Evolutionary conservation across 2,888 invertebrate species (phyloP).

Genomic region (Drosophila demipolita): DNA sequence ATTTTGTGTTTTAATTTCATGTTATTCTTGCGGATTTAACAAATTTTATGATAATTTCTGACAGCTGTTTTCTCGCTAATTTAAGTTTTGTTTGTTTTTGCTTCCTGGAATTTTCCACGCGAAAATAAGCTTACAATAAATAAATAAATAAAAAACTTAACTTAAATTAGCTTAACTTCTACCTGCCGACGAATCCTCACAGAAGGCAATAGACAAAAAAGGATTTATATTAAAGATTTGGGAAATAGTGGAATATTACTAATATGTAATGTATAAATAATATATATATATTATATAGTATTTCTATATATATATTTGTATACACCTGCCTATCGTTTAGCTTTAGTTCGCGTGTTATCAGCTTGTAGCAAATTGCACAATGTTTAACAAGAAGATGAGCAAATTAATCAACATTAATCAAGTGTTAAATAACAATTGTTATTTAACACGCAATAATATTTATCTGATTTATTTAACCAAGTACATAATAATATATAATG

Average conservation of each 20-base stretch:
- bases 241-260: background rate
- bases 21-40: slow-evolving; percentile 5
- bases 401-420: background rate
- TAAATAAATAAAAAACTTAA: background rate
- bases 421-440: slow-evolving; percentile 2
- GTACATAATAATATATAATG: background rate
- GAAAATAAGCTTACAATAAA: background rate
- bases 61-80: background rate
- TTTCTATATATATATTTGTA: background rate
- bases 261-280: too few relatives aligned
- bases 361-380: background rate
- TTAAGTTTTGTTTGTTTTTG: slow-evolving; percentile 1
- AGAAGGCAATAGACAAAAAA: background rate
- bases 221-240: background rate
- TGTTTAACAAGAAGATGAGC: slow-evolving; percentile 3
- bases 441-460: background rate
- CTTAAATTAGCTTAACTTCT: background rate
- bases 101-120: background rate
- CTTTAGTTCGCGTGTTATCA: slow-evolving; percentile 37
- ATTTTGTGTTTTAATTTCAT: background rate
- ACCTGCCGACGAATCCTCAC: background rate
- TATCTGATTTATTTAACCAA: background rate
- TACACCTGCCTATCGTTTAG: slow-evolving; percentile 1
- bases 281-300: background rate
- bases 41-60: background rate